Conservation (phyloP, 64 coral and sea anemone genomes). For the Anthopleura sola region DNA sequence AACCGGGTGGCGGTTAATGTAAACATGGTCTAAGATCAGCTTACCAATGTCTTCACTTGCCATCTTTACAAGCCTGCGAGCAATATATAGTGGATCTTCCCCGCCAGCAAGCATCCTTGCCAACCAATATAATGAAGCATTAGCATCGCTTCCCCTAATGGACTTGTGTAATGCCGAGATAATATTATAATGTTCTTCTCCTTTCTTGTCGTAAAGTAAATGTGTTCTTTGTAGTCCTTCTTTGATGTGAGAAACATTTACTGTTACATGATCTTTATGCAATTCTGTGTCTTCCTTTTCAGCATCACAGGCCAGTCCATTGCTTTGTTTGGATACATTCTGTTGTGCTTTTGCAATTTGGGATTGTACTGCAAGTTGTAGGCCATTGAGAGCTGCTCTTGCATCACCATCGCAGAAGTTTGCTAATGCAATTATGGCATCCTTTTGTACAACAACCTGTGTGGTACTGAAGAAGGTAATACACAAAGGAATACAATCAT, state of each 20-base stretch:
- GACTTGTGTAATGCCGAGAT: slow-evolving; percentile 98
- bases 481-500: background rate
- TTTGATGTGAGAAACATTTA: slow-evolving; percentile 87
- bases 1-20: too few species aligned
- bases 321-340: background rate
- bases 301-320: background rate
- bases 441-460: slow-evolving; percentile 47
- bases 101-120: slow-evolving; percentile 91
- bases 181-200: slow-evolving; percentile 96
- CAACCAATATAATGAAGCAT: slow-evolving; percentile 94
- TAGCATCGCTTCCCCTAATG: slow-evolving; percentile 87
- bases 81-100: slow-evolving; percentile 87
- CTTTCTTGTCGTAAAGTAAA: slow-evolving; percentile 85
- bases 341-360: slow-evolving; percentile 51
- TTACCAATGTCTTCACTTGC: slow-evolving; percentile 99
- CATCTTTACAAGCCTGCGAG: slow-evolving; percentile 79
- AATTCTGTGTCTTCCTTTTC: background rate
- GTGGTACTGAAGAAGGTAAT: background rate
- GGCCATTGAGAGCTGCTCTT: slow-evolving; percentile 88
- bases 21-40: too few species aligned
- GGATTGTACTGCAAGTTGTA: slow-evolving; percentile 93
- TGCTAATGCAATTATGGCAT: slow-evolving; percentile 63
- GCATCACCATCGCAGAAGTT: slow-evolving; percentile 98
- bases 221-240: slow-evolving; percentile 92
- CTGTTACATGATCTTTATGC: background rate